Evolutionary conservation across 2,797 vertebrate genomes (phyloP), one percentile per base, ranked within the genome.

Genomic region (Knipowitschia caucasica): DNA sequence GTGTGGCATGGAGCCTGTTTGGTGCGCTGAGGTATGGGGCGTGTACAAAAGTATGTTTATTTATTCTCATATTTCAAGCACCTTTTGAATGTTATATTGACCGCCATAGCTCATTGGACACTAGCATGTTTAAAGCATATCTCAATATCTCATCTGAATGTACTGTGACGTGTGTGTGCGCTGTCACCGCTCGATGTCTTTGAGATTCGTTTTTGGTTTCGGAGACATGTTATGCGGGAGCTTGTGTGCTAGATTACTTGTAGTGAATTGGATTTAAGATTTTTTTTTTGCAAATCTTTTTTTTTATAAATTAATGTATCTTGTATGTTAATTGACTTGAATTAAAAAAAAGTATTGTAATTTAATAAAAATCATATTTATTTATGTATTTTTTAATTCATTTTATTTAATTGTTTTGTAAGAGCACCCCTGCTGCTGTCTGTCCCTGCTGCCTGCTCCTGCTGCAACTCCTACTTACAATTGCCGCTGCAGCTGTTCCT

Each of bases 81-180:
- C 46, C 14, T 42, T 38, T 43, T 74, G 59, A 71, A 73, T 78
- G 57, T 73, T 31, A 7, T 47, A 42, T 56, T 34, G 30, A 56
- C 75, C 55, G 65, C 33, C 54, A 23, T 36, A 54, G 56, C 61
- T 17, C 15, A n/a, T 63, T 65, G 53, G 50, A 64, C 57, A 61
- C 43, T 40, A 66, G 77, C 71, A 80, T 80, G 71, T 71, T 52
- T 52, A 52, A 36, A 44, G 34, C 39, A n/a, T 65, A 63, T 65
- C 55, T 65, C 59, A 23, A 50, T n/a, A n/a, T n/a, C n/a, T n/a
- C n/a, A n/a, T 58, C 49, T 73, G 64, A 71, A 73, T 81, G 74
- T 75, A 54, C 24, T 36, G 30, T 54, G 43, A 57, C 62, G 53
- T 75, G 70, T 44, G 36, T 49, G 21, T 63, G 18, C 57, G 46